Evolutionary conservation across 35 echinoderm and acorn worm species (phyloP).

Genomic region (Patiria miniata): DNA sequence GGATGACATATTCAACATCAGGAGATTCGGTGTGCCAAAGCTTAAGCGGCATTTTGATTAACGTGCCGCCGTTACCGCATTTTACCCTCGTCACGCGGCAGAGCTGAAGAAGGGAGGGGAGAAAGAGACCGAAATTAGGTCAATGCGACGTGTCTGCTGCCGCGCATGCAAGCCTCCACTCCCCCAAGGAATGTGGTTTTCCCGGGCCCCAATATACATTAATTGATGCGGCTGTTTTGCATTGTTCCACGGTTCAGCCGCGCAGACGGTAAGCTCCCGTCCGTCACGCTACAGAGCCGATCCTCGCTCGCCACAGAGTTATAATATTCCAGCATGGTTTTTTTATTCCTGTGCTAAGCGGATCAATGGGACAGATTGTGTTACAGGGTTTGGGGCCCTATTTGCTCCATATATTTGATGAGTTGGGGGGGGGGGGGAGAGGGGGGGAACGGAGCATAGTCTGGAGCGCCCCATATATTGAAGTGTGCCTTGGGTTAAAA

Average conservation of each 20-base stretch:
- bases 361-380: slow-evolving; percentile 9
- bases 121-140: background rate
- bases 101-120: too few species aligned
- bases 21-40: background rate
- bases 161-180: background rate
- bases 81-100: background rate
- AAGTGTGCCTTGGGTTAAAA: background rate
- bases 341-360: slow-evolving; percentile 20
- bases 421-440: background rate
- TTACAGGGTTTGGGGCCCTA: slow-evolving; percentile 12
- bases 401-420: slow-evolving; percentile 29
- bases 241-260: background rate
- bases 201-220: background rate
- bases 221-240: background rate
- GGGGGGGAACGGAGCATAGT: too few species aligned
- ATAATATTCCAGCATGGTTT: background rate
- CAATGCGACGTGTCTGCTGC: background rate
- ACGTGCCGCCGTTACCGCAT: background rate
- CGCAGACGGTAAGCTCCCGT: background rate
- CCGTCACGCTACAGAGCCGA: background rate
- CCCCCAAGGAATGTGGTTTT: background rate
- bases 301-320: background rate
- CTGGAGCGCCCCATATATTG: too few species aligned
- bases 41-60: background rate
- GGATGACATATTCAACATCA: background rate